Percentiles rank a stretch among this genome's conserved stretches.
phyloP scores from a whole-genome alignment of 2,797 vertebrate species.

The Calcarius lapponicus region DNA sequence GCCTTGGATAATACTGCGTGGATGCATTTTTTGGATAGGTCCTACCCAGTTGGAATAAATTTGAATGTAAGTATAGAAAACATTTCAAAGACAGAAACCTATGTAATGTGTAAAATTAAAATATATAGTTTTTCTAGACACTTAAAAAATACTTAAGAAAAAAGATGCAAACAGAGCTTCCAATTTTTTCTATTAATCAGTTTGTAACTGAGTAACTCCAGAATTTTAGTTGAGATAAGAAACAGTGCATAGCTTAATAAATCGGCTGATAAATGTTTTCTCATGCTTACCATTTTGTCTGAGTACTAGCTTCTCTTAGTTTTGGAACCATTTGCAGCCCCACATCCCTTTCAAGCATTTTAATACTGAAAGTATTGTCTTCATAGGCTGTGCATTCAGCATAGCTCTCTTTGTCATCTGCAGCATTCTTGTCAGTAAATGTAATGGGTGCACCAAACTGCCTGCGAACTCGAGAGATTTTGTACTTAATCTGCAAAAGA shows the following conservation, averaged over 20 bases:
- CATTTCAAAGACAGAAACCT: background rate
- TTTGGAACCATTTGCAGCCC: slow-evolving; percentile 78
- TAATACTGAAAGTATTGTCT: slow-evolving; percentile 85
- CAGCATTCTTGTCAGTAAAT: slow-evolving; percentile 81
- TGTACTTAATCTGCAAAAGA: slow-evolving; percentile 80
- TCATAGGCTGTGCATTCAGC: slow-evolving; percentile 81
- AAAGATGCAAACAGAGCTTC: background rate
- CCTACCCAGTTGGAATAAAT: slow-evolving; percentile 74
- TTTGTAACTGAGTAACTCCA: background rate
- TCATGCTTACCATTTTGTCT: slow-evolving; percentile 85
- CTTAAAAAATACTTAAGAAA: background rate
- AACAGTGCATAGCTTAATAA: background rate
- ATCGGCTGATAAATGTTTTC: background rate
- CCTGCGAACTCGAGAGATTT: slow-evolving; percentile 78
- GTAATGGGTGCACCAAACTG: slow-evolving; percentile 74
- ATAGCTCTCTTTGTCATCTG: slow-evolving; percentile 72
- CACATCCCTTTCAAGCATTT: slow-evolving; percentile 79
- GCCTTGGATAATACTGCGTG: slow-evolving; percentile 82
- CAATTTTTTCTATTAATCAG: background rate
- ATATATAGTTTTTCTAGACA: background rate
- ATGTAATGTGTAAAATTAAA: background rate
- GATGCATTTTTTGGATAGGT: slow-evolving; percentile 79
- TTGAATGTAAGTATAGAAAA: background rate
- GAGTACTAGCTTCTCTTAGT: slow-evolving; percentile 76
- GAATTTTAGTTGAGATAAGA: background rate